Evolutionary conservation across 2,797 vertebrate genomes (phyloP), one percentile per base, ranked within the genome.

Genomic region (Peromyscus nudipes): DNA sequence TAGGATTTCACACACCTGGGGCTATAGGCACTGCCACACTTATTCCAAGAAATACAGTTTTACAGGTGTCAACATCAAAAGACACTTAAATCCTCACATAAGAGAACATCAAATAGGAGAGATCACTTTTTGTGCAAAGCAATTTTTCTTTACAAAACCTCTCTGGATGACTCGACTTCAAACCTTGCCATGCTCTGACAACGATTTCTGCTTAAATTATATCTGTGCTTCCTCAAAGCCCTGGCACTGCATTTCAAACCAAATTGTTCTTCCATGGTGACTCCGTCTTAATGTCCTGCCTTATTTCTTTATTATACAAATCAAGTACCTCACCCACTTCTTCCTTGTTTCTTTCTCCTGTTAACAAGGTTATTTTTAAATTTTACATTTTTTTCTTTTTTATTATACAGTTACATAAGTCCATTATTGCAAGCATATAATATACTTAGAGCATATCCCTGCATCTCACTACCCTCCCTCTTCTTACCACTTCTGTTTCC

Each of bases 61-160:
- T 75, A 64, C 34, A 79, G 62, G 76, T 93, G 84, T 46, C 14
- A 46, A 60, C 46, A 89, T 86, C 62, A 40, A 94, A 82, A 95
- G 69, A 52, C 46, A 40, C 0, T 57, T n/a, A 52, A 94, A 83
- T 79, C 75, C 89, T 62, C 46, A 46, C 60, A 87, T 1, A 84
- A 92, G 65, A 67, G 83, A 80, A 82, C 60, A 52, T 27, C 64
- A 81, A 31, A 29, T 43, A 88, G n/a, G 88, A 92, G 57, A 76
- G 57, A 94, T 29, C 27, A 34, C 52, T 93, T 94, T 64, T 31
- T 29, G 46, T 37, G n/a, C 46, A 81, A 85, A 89, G 90, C 8
- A 84, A 31, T 40, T 77, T 80, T 95, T 67, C 65, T 80, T 87
- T 67, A n/a, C 31, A 81, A 96, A 80, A 25, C 27, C 77, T 60